Conservation (phyloP, 2,113 vertebrate species). For the Ginglymostoma cirratum region DNA sequence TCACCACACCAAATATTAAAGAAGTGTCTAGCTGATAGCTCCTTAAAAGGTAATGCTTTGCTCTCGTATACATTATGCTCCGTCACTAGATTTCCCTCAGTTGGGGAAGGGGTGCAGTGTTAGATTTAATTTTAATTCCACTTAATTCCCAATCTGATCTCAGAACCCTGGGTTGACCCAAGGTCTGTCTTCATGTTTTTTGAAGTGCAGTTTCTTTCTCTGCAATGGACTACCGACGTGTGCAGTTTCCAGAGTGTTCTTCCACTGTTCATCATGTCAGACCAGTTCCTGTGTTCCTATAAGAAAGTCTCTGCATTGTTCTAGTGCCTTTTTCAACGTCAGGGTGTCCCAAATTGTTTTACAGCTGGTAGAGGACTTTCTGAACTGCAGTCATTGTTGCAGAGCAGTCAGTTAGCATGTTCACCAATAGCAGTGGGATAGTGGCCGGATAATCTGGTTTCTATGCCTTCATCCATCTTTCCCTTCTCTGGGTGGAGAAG, state of each 20-base stretch:
- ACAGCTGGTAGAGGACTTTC: neutral
- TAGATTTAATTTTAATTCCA: too few relatives aligned
- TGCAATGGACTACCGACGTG: neutral
- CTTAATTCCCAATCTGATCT: neutral
- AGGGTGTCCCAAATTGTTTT: too few relatives aligned
- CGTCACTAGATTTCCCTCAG: neutral
- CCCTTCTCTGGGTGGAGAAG: too few relatives aligned
- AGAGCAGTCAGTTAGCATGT: neutral
- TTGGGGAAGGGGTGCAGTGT: neutral
- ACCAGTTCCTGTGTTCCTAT: neutral
- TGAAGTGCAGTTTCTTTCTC: neutral
- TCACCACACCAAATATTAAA: neutral
- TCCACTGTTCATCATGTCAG: neutral
- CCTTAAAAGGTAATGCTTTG: neutral
- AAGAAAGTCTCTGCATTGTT: neutral
- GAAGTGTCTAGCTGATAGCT: neutral
- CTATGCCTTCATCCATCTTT: too few relatives aligned
- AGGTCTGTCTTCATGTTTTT: neutral
- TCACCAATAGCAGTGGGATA: neutral
- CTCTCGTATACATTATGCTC: neutral
- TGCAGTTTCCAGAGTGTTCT: neutral
- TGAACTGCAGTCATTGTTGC: neutral
- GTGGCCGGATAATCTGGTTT: too few relatives aligned
- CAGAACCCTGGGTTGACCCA: neutral
- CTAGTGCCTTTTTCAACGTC: neutral